These are phyloP conservation scores for Petrophora chlorosata DNA, from an alignment of 2,888 invertebrate genomes.

Conservation along the genomic window DNA sequence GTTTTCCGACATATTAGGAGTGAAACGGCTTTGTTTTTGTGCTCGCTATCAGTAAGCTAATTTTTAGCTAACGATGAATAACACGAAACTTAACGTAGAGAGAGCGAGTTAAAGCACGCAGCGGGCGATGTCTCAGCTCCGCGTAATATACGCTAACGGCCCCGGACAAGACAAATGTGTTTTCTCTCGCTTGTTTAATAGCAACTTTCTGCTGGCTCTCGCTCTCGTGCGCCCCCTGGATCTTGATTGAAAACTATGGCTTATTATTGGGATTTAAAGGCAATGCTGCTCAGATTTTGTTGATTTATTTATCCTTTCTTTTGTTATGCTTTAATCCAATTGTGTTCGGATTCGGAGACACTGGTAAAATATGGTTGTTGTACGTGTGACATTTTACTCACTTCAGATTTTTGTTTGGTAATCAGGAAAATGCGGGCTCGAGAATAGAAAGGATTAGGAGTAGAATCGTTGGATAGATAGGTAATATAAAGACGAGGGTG, in stretches of 20 bases:
- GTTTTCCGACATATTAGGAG: too few relatives aligned
- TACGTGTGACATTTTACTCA: neutral
- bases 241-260: slow-evolving; percentile 73
- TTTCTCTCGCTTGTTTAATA: slow-evolving; percentile 78
- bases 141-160: slow-evolving; percentile 82
- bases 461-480: slow-evolving; percentile 59
- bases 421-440: slow-evolving; percentile 9
- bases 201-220: slow-evolving; percentile 55
- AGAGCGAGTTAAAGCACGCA: slow-evolving; percentile 67
- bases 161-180: slow-evolving; percentile 82
- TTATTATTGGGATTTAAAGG: slow-evolving; percentile 61
- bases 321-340: slow-evolving; percentile 4
- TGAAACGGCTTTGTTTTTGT: slow-evolving; percentile 18
- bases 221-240: slow-evolving; percentile 53
- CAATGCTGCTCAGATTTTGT: slow-evolving; percentile 28
- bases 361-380: neutral
- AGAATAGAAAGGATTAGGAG: slow-evolving; percentile 38
- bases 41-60: slow-evolving; percentile 38
- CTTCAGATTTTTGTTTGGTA: neutral
- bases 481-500: slow-evolving; percentile 67
- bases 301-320: slow-evolving; percentile 33
- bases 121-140: slow-evolving; percentile 71
- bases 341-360: neutral
- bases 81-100: slow-evolving; percentile 53
- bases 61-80: slow-evolving; percentile 56